Conservation (phyloP, 1,140 invertebrate genomes). For the Megathymus violae region DNA sequence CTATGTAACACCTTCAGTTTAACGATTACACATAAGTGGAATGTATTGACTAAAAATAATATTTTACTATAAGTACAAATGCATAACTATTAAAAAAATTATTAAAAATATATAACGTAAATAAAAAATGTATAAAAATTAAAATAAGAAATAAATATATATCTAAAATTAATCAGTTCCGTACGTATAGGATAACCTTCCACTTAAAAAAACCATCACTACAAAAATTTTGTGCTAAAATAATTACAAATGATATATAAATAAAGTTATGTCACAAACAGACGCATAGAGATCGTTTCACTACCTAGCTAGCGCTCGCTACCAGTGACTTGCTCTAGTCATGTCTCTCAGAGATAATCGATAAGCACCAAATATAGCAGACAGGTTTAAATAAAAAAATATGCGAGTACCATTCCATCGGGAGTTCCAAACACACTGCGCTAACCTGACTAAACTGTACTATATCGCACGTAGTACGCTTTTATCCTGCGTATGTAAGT, state of each 20-base stretch:
- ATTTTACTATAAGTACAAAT: not conserved
- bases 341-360: slow-evolving; percentile 4
- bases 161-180: not conserved
- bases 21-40: not conserved
- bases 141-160: not conserved
- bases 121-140: not conserved
- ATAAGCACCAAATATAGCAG: slow-evolving; percentile 22
- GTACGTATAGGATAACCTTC: not conserved
- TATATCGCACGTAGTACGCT: too few relatives aligned
- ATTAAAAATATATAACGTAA: not conserved
- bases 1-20: not conserved
- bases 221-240: slow-evolving; percentile 23
- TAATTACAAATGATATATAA: slow-evolving; percentile 4
- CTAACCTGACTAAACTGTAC: too few relatives aligned
- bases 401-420: not conserved
- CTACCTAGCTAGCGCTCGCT: not conserved
- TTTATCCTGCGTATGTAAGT: too few relatives aligned
- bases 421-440: not conserved
- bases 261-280: not conserved
- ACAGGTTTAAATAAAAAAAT: slow-evolving; percentile 13
- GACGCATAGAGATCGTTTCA: slow-evolving; percentile 4
- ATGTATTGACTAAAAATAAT: not conserved
- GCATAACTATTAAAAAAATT: not conserved
- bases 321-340: not conserved
- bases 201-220: not conserved